phyloP scores from a whole-genome alignment of 2,113 vertebrate species.

The Corvus moneduloides region DNA sequence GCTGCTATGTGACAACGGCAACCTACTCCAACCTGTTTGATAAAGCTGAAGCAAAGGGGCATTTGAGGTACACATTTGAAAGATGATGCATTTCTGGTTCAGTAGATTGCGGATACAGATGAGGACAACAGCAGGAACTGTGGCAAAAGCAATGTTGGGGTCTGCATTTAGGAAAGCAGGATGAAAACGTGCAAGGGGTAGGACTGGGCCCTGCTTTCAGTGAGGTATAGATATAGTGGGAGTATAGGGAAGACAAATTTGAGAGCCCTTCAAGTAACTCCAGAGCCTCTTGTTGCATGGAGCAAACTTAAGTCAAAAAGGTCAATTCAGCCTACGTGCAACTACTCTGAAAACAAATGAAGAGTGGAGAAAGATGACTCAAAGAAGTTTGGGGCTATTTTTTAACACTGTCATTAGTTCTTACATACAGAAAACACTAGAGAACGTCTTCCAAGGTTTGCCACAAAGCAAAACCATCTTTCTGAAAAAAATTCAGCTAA shows the following conservation, averaged over 20 bases:
- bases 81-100: not conserved
- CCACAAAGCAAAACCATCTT: not conserved
- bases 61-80: not conserved
- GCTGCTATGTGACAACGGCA: not conserved
- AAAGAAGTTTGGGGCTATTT: not conserved
- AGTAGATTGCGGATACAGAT: not conserved
- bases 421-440: not conserved
- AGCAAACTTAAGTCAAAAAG: not conserved
- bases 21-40: not conserved
- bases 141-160: not conserved
- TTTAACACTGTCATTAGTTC: not conserved
- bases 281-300: not conserved
- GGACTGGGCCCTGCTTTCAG: not conserved
- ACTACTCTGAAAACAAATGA: not conserved
- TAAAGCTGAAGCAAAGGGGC: not conserved
- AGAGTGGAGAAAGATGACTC: not conserved
- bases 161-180: not conserved
- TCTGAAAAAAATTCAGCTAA: not conserved
- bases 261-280: not conserved
- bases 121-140: fast-evolving
- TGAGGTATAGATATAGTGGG: not conserved
- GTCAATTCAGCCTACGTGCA: not conserved
- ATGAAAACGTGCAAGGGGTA: fast-evolving
- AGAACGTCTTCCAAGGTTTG: not conserved
- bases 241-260: not conserved